These are phyloP conservation scores for Catharus ustulatus DNA, from an alignment of 2,797 vertebrate species.

Conservation along the genomic window DNA sequence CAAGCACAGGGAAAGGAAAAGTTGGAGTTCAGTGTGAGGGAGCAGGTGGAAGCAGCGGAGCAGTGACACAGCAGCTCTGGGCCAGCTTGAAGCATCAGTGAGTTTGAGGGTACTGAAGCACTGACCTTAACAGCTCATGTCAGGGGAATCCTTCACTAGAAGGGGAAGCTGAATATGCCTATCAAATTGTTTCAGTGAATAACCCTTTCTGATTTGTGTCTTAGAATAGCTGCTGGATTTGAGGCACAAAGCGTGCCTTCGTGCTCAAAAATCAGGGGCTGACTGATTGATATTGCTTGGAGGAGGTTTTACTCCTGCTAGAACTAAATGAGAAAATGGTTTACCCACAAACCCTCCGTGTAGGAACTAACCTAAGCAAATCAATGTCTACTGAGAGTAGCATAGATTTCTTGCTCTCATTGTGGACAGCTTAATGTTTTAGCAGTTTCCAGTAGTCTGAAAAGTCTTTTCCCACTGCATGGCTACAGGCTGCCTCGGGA, in stretches of 20 bases:
- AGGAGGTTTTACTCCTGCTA: neutral
- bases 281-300: neutral
- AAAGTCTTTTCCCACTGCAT: neutral
- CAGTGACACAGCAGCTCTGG: neutral
- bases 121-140: neutral
- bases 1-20: neutral
- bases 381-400: neutral
- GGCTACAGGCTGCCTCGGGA: neutral
- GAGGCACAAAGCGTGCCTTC: neutral
- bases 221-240: neutral
- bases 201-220: neutral
- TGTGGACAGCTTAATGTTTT: neutral
- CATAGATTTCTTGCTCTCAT: neutral
- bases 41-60: neutral
- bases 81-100: neutral
- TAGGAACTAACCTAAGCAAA: neutral
- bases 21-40: neutral
- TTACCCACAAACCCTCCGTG: neutral
- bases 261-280: neutral
- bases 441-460: neutral
- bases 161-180: neutral
- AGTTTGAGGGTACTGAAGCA: neutral
- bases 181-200: neutral
- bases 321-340: neutral
- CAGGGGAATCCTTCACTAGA: neutral